Percentiles rank a stretch among this genome's conserved stretches.
Conservation (phyloP, 2,888 invertebrate genomes). For the Amblyjoppa fuscipennis region DNA sequence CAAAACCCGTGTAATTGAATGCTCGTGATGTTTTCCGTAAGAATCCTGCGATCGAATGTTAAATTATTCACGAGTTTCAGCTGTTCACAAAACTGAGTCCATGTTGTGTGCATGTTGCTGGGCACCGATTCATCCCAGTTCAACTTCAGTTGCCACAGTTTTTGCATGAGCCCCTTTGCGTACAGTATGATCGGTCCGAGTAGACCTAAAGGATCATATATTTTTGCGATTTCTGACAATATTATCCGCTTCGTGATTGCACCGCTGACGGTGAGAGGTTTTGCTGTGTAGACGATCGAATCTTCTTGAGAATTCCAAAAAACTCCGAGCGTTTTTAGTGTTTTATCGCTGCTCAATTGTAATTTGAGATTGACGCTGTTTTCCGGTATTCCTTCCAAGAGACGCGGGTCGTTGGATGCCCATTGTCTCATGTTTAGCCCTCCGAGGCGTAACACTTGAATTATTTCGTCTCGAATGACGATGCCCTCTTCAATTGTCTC, state of each 20-base stretch:
- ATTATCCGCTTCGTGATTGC: conserved; percentile 51
- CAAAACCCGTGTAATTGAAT: conserved; percentile 62
- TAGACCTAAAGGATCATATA: conserved; percentile 64
- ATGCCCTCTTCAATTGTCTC: conserved; percentile 34
- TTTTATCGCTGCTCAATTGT: not conserved
- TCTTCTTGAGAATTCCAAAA: conserved; percentile 13
- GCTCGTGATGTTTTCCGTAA: not conserved
- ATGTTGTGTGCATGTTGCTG: conserved; percentile 23
- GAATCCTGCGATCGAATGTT: conserved; percentile 27
- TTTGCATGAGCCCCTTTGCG: conserved; percentile 60
- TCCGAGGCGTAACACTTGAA: conserved; percentile 40
- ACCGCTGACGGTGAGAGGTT: too few relatives aligned
- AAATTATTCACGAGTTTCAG: conserved; percentile 15
- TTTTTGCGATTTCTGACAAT: conserved; percentile 48
- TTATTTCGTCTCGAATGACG: too few relatives aligned
- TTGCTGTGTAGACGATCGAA: conserved; percentile 21
- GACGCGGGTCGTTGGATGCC: conserved; percentile 57
- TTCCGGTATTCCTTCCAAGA: conserved; percentile 36
- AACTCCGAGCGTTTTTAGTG: conserved; percentile 23
- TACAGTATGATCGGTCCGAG: conserved; percentile 55
- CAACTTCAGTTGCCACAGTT: conserved; percentile 48
- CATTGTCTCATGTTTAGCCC: conserved; percentile 63
- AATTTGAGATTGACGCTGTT: conserved; percentile 32
- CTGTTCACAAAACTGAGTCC: conserved; percentile 21
- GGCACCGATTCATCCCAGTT: conserved; percentile 56